Evolutionary conservation across 2,113 vertebrate genomes (phyloP).

Genomic region (Tympanuchus pallidicinctus): DNA sequence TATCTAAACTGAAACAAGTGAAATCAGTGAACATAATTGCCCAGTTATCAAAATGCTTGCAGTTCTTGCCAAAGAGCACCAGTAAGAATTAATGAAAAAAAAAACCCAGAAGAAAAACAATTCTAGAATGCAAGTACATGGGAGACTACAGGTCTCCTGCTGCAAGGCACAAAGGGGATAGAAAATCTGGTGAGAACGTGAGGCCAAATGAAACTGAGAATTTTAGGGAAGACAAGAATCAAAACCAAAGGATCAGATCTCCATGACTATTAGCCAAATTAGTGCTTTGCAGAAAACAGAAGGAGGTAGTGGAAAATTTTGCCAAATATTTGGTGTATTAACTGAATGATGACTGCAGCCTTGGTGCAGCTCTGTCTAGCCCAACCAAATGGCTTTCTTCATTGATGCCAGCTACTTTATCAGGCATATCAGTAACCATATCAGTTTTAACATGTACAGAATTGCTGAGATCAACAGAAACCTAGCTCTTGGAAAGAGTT

Average conservation of each 20-base stretch:
- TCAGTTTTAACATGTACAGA: constrained; percentile 69
- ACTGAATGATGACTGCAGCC: constrained; percentile 14
- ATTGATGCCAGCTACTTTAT: constrained; percentile 47
- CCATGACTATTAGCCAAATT: neutral
- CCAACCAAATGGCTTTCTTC: constrained; percentile 51
- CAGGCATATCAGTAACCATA: constrained; percentile 57
- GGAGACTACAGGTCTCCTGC: neutral
- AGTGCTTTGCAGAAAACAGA: constrained; percentile 33
- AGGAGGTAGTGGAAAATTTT: constrained; percentile 25
- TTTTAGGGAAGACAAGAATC: neutral
- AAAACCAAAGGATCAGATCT: neutral
- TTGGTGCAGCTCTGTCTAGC: constrained; percentile 35
- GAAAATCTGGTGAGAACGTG: neutral
- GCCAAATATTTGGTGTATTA: constrained; percentile 24
- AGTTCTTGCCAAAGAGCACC: neutral
- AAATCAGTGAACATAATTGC: neutral
- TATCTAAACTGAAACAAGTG: neutral
- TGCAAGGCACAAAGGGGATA: neutral
- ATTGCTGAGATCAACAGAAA: constrained; percentile 70
- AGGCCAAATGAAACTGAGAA: neutral
- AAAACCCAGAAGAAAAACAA: neutral
- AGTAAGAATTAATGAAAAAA: neutral
- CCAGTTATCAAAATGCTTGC: neutral
- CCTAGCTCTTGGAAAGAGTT: constrained; percentile 68
- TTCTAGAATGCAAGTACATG: neutral